Percentiles rank a stretch among this genome's conserved stretches.
These are phyloP conservation scores for Brevimyrus niger DNA, from an alignment of 2,113 vertebrate species.

Conservation along the genomic window DNA sequence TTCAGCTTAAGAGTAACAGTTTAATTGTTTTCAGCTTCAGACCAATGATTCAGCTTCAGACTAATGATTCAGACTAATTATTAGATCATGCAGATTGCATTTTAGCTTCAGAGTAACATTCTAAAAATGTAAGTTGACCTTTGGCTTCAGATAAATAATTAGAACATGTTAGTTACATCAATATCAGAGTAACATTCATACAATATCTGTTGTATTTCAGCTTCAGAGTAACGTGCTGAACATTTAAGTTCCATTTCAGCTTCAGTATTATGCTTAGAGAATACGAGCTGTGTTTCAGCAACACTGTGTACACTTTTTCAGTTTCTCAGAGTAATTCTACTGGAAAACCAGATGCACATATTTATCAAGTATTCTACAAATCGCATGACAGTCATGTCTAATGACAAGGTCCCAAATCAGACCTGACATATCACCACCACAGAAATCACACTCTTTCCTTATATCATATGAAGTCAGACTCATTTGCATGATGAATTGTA, in stretches of 20 bases:
- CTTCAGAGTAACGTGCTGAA: not conserved
- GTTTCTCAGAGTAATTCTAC: not conserved
- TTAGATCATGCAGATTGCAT: not conserved
- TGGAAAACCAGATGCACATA: not conserved
- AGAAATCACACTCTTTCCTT: constrained; percentile 31
- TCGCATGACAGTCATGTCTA: constrained; percentile 36
- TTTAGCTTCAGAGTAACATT: not conserved
- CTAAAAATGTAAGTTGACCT: not conserved
- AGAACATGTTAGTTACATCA: not conserved
- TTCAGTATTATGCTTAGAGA: not conserved
- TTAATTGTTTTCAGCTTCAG: not conserved
- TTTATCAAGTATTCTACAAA: constrained; percentile 11
- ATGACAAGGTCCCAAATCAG: constrained; percentile 35
- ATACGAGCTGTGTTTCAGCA: not conserved
- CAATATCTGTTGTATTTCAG: not conserved
- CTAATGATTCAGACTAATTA: not conserved
- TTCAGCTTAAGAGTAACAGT: not conserved
- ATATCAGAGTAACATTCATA: not conserved
- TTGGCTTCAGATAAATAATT: not conserved
- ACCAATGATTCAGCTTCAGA: not conserved
- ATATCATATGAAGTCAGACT: constrained; percentile 35
- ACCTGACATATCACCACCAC: constrained; percentile 34
- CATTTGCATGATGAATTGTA: constrained; percentile 37
- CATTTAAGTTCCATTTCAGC: not conserved
- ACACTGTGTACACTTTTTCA: not conserved